Base-by-base conservation (phyloP, 2,797 vertebrate species). In the Echiichthys vipera region DNA sequence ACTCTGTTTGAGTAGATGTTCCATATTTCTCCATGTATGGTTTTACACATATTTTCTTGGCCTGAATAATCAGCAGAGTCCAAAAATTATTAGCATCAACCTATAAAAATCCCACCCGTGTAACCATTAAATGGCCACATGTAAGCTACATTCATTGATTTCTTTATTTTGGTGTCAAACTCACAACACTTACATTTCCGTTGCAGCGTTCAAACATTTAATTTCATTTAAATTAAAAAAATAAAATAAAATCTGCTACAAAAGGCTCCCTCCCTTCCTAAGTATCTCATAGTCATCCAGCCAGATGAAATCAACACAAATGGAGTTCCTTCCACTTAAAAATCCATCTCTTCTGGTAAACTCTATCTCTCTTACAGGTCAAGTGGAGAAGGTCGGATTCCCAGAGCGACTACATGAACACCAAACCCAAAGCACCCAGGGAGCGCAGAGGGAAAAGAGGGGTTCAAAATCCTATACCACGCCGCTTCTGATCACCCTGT, bases 401-500 rank as follows among this genome's bases (percentile, higher is more conserved):
- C 20, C 77, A 93, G 25, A 90, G 69, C 0, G 92, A 92, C 67
- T 94, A 94, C 82, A 91, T 93, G 4, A 95, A 94, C 83, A 92
- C 92, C 83, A 93, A 89, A 69, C 90, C 91, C n/a, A 80, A 55
- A 64, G 56, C 70, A 0, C 10, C 74, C 2, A 61, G 66, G 51
- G 77, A 65, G 2, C 79, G 45, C 54, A 72, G 40, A 64, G 93
- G 64, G 65, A 90, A 86, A 3, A 82, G 71, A 40, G 84, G 89
- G 1, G 25, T 92, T 32, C 83, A 86, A 51, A 91, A 86, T 14
- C 89, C 87, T 0, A 27, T 70, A 9, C 83, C 81, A 0, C 65
- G 47, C 37, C 30, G 83, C 79, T 70, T 84, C 65, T 90, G 81
- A 88, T 2, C 3, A 11, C 13, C 25, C 12, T n/a, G 3, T 9